These are phyloP conservation scores for Heteromurus nitidus DNA, from an alignment of 2,888 invertebrate genomes.

Conservation along the genomic window DNA sequence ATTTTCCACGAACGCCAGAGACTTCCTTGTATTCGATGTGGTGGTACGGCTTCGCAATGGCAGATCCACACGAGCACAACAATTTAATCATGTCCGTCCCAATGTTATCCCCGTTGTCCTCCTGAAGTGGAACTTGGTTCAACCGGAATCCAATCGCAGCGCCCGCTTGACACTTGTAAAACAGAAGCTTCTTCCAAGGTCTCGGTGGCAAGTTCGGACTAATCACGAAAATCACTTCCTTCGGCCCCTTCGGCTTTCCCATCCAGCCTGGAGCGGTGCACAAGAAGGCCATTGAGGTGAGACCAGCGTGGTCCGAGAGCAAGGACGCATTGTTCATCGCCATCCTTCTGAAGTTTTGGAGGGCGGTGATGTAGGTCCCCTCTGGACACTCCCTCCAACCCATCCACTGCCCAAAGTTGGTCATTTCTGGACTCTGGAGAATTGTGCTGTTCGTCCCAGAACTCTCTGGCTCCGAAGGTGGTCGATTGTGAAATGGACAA, in stretches of 20 bases:
- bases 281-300: background rate
- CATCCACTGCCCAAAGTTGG: background rate
- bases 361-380: background rate
- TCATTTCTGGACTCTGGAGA: background rate
- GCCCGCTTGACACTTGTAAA: background rate
- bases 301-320: slow-evolving; percentile 9
- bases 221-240: background rate
- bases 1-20: background rate
- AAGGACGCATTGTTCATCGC: background rate
- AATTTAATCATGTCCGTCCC: slow-evolving; percentile 15
- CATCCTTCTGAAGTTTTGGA: background rate
- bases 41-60: background rate
- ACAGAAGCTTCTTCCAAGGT: background rate
- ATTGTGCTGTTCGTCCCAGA: background rate
- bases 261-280: background rate
- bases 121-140: background rate
- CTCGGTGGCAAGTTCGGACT: background rate
- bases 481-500: background rate
- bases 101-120: background rate
- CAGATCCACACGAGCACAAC: background rate
- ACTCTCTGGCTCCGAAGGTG: background rate
- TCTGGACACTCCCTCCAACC: slow-evolving; percentile 2
- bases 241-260: background rate
- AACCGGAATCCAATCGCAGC: background rate
- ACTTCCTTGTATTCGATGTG: background rate